These are phyloP conservation scores for Tenthredo notha DNA, from an alignment of 2,888 invertebrate genomes.

Conservation along the genomic window DNA sequence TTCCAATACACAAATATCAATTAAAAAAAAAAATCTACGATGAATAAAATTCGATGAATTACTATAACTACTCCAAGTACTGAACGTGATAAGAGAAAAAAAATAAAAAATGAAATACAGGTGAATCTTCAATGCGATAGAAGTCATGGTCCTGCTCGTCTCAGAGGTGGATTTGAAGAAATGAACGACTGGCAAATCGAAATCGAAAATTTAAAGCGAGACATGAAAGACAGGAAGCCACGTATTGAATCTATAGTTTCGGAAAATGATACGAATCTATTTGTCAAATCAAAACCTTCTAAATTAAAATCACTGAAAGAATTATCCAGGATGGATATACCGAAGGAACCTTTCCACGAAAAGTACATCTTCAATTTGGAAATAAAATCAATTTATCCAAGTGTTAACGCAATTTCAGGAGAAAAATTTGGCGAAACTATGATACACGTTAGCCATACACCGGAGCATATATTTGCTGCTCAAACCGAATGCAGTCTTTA, in stretches of 20 bases:
- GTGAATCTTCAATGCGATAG: slow-evolving; percentile 59
- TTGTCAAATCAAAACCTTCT: background rate
- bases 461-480: slow-evolving; percentile 57
- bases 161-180: slow-evolving; percentile 55
- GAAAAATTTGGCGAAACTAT: slow-evolving; percentile 59
- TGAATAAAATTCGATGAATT: background rate
- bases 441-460: slow-evolving; percentile 58
- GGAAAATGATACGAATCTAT: background rate
- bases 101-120: slow-evolving; percentile 36
- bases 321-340: background rate
- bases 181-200: slow-evolving; percentile 35
- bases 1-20: background rate
- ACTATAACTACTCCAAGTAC: background rate
- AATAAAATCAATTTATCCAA: slow-evolving; percentile 57
- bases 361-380: slow-evolving; percentile 58
- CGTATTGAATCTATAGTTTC: slow-evolving; percentile 7
- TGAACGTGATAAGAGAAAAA: background rate
- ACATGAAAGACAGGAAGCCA: slow-evolving; percentile 14
- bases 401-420: slow-evolving; percentile 52
- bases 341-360: slow-evolving; percentile 25
- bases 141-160: slow-evolving; percentile 55
- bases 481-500: slow-evolving; percentile 58
- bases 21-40: background rate
- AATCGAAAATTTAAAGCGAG: slow-evolving; percentile 35
- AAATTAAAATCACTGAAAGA: slow-evolving; percentile 33